These are phyloP conservation scores for Paratrypauchen microcephalus DNA, from an alignment of 2,797 vertebrate genomes.

Conservation along the genomic window DNA sequence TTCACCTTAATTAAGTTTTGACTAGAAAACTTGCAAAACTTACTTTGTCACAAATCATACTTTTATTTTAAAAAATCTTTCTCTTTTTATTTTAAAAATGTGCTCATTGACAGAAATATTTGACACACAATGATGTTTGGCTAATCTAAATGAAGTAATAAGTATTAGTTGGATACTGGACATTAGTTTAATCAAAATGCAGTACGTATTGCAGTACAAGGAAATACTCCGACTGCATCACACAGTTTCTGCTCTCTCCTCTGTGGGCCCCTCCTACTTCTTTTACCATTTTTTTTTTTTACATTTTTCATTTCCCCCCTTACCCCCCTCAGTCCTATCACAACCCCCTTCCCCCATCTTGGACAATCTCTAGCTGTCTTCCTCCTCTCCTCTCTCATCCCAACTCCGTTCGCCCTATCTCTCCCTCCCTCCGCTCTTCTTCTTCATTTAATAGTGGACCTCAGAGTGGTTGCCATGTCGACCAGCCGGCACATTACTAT, in stretches of 20 bases:
- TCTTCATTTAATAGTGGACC: constrained; percentile 97
- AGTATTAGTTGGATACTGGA: constrained; percentile 67
- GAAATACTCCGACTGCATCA: constrained; percentile 42
- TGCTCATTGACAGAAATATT: background rate
- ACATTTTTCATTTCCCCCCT: constrained; percentile 34
- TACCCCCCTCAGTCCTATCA: constrained; percentile 15
- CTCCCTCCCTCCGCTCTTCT: constrained; percentile 78
- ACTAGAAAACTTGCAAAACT: background rate
- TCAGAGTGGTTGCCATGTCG: constrained; percentile 99
- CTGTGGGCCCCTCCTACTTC: constrained; percentile 47
- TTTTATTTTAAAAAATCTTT: background rate
- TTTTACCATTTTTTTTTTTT: constrained; percentile 36
- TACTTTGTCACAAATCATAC: background rate
- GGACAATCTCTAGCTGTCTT: constrained; percentile 63
- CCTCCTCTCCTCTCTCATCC: constrained; percentile 54
- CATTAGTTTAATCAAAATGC: constrained; percentile 73
- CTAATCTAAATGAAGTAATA: constrained; percentile 36
- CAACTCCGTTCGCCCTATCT: constrained; percentile 58
- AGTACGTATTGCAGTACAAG: constrained; percentile 61
- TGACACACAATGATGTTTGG: background rate
- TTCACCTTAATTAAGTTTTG: background rate
- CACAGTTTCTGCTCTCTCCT: constrained; percentile 39
- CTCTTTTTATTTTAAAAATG: background rate
- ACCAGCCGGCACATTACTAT: constrained; percentile 97
- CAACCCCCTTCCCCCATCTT: constrained; percentile 62